phyloP scores from a whole-genome alignment of 2,113 vertebrate genomes.

The Datnioides undecimradiatus region DNA sequence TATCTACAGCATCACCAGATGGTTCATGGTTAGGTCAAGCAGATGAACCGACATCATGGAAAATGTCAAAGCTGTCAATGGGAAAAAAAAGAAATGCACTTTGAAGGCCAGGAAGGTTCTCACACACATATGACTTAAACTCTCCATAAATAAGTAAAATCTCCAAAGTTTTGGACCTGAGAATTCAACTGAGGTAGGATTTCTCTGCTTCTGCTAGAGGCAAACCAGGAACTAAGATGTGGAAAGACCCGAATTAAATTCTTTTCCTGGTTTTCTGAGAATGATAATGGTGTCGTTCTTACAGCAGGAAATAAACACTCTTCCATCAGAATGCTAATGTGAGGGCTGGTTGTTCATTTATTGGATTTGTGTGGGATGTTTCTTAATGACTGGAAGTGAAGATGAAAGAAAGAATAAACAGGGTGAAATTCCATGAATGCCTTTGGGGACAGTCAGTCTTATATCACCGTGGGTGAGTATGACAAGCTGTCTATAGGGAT shows the following conservation, averaged over 20 bases:
- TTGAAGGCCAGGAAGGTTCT: not conserved
- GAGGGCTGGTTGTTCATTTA: constrained; percentile 71
- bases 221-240: constrained; percentile 13
- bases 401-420: constrained; percentile 66
- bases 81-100: not conserved
- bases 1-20: constrained; percentile 24
- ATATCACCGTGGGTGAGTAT: constrained; percentile 8
- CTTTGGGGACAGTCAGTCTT: constrained; percentile 44
- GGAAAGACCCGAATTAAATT: constrained; percentile 59
- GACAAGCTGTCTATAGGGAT: constrained; percentile 29
- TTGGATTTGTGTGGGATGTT: constrained; percentile 72
- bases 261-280: constrained; percentile 26
- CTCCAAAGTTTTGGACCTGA: not conserved
- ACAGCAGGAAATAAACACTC: constrained; percentile 56
- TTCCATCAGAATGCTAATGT: constrained; percentile 43
- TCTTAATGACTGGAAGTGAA: constrained; percentile 67
- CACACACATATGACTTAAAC: not conserved
- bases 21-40: constrained; percentile 41
- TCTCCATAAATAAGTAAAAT: not conserved
- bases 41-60: constrained; percentile 18
- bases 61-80: constrained; percentile 47
- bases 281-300: constrained; percentile 76
- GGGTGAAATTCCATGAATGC: constrained; percentile 61
- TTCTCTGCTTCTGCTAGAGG: not conserved
- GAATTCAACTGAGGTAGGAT: not conserved